These are phyloP conservation scores for Scaptomyza cyrtandrae DNA, from an alignment of 2,888 invertebrate genomes.

Conservation along the genomic window DNA sequence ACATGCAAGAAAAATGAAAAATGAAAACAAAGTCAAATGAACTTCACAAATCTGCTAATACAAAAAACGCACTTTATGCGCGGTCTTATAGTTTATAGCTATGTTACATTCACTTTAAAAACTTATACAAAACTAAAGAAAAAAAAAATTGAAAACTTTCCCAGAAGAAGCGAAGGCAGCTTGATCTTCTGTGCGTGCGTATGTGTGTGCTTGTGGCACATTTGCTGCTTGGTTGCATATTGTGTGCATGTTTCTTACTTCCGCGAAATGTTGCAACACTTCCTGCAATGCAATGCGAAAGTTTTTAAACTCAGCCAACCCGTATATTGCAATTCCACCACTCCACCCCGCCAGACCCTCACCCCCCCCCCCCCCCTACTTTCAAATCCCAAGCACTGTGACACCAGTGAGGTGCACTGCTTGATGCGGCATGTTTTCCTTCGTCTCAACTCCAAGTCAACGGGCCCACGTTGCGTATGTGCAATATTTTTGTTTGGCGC, in stretches of 20 bases:
- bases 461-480: constrained; percentile 53
- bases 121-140: constrained; percentile 14
- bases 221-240: constrained; percentile 63
- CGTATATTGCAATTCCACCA: neutral
- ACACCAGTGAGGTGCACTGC: constrained; percentile 7
- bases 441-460: neutral
- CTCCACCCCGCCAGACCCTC: no score
- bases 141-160: constrained; percentile 16
- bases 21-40: constrained; percentile 45
- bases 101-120: constrained; percentile 16
- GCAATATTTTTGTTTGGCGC: constrained; percentile 63
- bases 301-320: constrained; percentile 33
- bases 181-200: constrained; percentile 14
- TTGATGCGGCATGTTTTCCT: constrained; percentile 14
- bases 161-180: constrained; percentile 22
- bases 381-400: neutral
- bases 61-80: constrained; percentile 51
- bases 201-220: constrained; percentile 47
- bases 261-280: constrained; percentile 68
- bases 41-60: constrained; percentile 57
- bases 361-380: no score
- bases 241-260: constrained; percentile 66
- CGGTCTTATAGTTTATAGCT: constrained; percentile 7
- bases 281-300: constrained; percentile 64
- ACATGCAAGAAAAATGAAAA: constrained; percentile 1